phyloP scores from a whole-genome alignment of 2,113 vertebrate genomes.

The Forbesichthys agassizii region DNA sequence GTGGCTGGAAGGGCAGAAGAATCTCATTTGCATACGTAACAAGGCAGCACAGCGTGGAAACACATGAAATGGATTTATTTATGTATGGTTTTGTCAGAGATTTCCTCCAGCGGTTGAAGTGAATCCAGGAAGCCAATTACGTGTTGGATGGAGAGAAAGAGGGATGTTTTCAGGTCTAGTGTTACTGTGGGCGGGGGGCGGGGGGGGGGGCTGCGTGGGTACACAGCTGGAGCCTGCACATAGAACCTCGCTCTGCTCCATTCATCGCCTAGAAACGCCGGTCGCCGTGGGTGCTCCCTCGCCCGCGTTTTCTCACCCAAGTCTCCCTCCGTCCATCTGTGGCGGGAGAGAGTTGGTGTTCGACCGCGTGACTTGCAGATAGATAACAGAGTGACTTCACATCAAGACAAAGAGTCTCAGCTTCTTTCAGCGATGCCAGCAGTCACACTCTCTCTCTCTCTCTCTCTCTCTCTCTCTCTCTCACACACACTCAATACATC shows the following conservation, averaged over 20 bases:
- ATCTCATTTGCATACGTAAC: slow-evolving; percentile 75
- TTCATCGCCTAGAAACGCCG: slow-evolving; percentile 33
- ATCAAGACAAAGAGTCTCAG: neutral
- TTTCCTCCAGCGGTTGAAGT: slow-evolving; percentile 58
- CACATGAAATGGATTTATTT: slow-evolving; percentile 57
- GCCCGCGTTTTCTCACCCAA: neutral
- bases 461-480: neutral
- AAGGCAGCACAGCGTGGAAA: slow-evolving; percentile 47
- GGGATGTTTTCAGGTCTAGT: slow-evolving; percentile 26
- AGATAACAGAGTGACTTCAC: slow-evolving; percentile 18
- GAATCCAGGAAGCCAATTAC: slow-evolving; percentile 61
- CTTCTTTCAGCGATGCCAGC: too few species aligned
- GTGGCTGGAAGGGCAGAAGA: slow-evolving; percentile 57
- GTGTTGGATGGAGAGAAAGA: slow-evolving; percentile 33
- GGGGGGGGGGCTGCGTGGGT: neutral
- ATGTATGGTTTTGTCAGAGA: slow-evolving; percentile 60
- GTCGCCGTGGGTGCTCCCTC: slow-evolving; percentile 10
- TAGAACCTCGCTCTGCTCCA: slow-evolving; percentile 2
- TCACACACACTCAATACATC: neutral
- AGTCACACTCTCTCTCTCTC: neutral
- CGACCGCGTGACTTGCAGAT: neutral
- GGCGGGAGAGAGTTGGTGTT: too few species aligned
- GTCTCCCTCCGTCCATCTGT: slow-evolving; percentile 1
- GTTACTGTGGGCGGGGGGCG: slow-evolving; percentile 5
- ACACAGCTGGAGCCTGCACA: slow-evolving; percentile 10